Evolutionary conservation across 2,888 invertebrate species (phyloP), one percentile per base, ranked within the genome.

Genomic region (Mesopsocus fuscifrons): DNA sequence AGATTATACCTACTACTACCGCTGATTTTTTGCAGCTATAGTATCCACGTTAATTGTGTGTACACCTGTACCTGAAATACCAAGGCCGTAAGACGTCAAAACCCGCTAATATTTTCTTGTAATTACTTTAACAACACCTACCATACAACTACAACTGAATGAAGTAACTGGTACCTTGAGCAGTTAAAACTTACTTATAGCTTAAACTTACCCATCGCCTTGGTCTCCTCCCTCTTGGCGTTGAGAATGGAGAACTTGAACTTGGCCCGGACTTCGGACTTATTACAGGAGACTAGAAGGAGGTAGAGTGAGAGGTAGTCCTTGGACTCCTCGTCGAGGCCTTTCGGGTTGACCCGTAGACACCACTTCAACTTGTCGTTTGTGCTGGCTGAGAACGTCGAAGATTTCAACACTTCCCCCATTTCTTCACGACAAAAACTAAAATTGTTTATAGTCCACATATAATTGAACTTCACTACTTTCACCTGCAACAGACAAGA

Each of bases 371-470:
- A 74, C 74, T 98, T 98, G 69, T 98, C 97, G 71, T 94, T 97
- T 65, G 92, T 88, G 65, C 97, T 95, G 52, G 97, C 97, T 52
- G 94, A 97, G 69, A 99, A 98, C 55, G 97, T 95, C 57, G 97
- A 97, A 63, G 95, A 95, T 72, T 98, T 98, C 61, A 98, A 74
- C 55, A 97, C 97, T 72, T 99, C 98, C 56, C 98, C 98, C 97
- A 99, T 98, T 70, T 98, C 98, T 69, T 99, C 98, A 55, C 97
- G 84, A 71, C 98, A 98, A 71, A 98, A 99, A 72, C 95, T 95
- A 71, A 98, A 98, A 77, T 99, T 98, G 72, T 97, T 97, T 72
- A 98, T 98, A 63, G 98, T 98, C 98, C 98, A 98, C 91, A 98
- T 97, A 69, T 98, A 98, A 69, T 94, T 95, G 77, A 99, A 98